phyloP scores from a whole-genome alignment of 2,113 vertebrate genomes.

The Chloroceryle aenea region DNA sequence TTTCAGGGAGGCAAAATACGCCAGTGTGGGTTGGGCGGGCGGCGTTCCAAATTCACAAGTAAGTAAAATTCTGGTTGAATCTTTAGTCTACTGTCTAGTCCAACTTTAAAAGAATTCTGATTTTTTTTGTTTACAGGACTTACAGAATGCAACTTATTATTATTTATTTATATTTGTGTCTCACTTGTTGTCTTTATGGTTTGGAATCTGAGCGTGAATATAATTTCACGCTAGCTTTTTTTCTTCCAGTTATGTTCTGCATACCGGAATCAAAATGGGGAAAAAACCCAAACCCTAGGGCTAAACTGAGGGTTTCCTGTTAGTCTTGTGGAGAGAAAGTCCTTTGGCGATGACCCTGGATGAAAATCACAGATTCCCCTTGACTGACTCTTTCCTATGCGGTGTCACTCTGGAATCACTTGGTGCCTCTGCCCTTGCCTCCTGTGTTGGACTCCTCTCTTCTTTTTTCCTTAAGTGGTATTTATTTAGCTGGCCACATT shows the following conservation, averaged over 20 bases:
- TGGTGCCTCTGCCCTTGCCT: not conserved
- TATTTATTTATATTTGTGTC: not conserved
- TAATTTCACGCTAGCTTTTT: not conserved
- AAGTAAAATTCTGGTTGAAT: slow-evolving; percentile 70
- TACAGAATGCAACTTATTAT: not conserved
- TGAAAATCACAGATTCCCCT: not conserved
- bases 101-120: not conserved
- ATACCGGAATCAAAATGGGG: not conserved
- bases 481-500: not conserved
- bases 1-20: slow-evolving; percentile 90
- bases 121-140: not conserved
- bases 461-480: not conserved
- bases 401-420: not conserved
- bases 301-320: not conserved
- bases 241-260: not conserved
- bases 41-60: slow-evolving; percentile 89
- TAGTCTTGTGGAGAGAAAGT: not conserved
- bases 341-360: not conserved
- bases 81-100: not conserved
- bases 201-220: not conserved
- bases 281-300: not conserved
- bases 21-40: slow-evolving; percentile 89
- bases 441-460: not conserved
- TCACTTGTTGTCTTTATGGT: not conserved
- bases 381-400: not conserved